These are phyloP conservation scores for Bombus waltoni DNA, from an alignment of 1,140 invertebrate genomes.

Conservation along the genomic window DNA sequence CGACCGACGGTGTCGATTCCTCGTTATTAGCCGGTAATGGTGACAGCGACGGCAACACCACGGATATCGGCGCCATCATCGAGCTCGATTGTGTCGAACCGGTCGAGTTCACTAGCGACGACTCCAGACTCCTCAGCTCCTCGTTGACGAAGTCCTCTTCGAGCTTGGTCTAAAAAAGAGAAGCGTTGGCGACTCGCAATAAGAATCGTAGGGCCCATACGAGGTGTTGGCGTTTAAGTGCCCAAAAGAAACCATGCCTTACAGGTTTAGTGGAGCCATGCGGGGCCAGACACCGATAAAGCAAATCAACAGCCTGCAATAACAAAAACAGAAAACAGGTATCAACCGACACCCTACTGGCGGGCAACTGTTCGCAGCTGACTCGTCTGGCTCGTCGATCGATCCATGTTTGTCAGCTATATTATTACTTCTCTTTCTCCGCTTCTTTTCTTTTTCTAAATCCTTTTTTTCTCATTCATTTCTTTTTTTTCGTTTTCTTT, in stretches of 20 bases:
- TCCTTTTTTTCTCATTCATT: background rate
- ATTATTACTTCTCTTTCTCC: conserved; percentile 20
- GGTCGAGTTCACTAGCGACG: conserved; percentile 57
- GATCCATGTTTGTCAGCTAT: conserved; percentile 57
- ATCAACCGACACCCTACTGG: conserved; percentile 78
- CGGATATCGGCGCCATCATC: conserved; percentile 75
- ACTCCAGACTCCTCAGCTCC: conserved; percentile 73
- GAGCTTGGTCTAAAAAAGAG: conserved; percentile 78
- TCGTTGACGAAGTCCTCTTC: conserved; percentile 81
- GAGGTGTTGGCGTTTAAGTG: conserved; percentile 66
- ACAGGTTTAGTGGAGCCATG: conserved; percentile 83
- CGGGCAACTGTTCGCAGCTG: conserved; percentile 42
- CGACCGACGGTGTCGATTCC: conserved; percentile 46
- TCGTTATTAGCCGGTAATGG: conserved; percentile 68
- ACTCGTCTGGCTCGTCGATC: conserved; percentile 56
- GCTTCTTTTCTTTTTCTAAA: background rate
- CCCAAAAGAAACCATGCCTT: conserved; percentile 83
- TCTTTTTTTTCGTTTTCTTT: background rate
- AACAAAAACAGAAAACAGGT: conserved; percentile 82
- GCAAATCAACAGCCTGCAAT: conserved; percentile 83
- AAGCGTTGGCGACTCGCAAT: conserved; percentile 58
- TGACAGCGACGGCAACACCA: conserved; percentile 77
- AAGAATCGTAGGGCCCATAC: conserved; percentile 52
- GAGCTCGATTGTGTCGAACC: conserved; percentile 57
- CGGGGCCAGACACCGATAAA: conserved; percentile 83